Evolutionary conservation across 2,888 invertebrate species (phyloP).

Genomic region (Allygus modestus): DNA sequence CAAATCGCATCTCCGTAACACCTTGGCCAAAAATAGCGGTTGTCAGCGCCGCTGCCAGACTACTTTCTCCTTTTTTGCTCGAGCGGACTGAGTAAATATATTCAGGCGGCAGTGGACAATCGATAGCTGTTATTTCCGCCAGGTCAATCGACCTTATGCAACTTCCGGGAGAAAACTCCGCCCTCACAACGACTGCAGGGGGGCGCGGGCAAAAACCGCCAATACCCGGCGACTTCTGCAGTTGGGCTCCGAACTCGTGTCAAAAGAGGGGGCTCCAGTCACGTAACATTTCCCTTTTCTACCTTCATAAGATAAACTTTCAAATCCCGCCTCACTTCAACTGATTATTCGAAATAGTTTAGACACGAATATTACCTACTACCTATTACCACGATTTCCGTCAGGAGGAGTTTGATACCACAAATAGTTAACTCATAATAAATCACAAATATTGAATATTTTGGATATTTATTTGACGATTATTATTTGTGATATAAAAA

Average conservation of each 20-base stretch:
- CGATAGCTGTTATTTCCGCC: constrained; percentile 31
- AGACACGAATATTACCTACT: too few relatives aligned
- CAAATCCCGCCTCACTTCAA: too few relatives aligned
- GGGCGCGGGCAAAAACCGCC: not conserved
- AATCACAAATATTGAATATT: too few relatives aligned
- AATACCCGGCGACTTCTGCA: not conserved
- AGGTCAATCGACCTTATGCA: not conserved
- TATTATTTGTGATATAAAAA: too few relatives aligned
- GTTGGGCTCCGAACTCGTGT: not conserved
- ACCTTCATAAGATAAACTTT: too few relatives aligned
- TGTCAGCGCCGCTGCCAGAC: not conserved
- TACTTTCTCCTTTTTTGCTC: constrained; percentile 37
- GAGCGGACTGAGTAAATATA: constrained; percentile 19
- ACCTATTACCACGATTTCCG: too few relatives aligned
- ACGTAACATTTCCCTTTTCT: too few relatives aligned
- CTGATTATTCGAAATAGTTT: too few relatives aligned
- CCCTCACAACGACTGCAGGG: not conserved
- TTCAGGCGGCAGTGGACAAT: constrained; percentile 43
- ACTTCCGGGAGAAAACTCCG: constrained; percentile 44
- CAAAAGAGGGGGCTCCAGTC: too few relatives aligned
- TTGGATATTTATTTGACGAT: too few relatives aligned
- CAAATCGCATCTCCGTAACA: not conserved
- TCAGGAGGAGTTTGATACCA: too few relatives aligned
- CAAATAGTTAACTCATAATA: too few relatives aligned
- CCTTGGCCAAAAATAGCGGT: constrained; percentile 32